Conservation (phyloP, 2,113 vertebrate species). For the Motacilla alba region DNA sequence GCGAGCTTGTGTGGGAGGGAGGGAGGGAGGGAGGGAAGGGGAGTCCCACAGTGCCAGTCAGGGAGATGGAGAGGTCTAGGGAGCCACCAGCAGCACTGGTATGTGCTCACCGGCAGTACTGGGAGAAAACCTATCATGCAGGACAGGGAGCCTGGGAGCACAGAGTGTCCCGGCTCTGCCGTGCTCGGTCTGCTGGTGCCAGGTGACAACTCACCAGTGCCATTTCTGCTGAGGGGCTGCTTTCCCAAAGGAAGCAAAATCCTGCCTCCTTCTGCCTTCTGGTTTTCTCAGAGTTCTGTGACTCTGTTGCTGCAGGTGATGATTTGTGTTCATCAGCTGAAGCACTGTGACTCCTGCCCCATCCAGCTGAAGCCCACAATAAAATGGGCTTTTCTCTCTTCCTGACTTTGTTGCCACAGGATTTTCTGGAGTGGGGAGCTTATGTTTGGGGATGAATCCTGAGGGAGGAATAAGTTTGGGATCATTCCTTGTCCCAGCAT, state of each 20-base stretch:
- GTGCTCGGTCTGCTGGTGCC: neutral
- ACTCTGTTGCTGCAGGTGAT: neutral
- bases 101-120: rapidly evolving
- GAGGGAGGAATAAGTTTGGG: neutral
- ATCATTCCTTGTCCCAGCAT: neutral
- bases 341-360: rapidly evolving
- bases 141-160: neutral
- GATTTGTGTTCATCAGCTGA: neutral
- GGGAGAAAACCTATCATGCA: neutral
- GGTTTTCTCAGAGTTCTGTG: neutral
- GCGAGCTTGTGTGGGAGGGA: neutral
- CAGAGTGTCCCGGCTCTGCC: neutral
- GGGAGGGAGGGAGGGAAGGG: neutral
- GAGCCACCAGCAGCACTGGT: neutral
- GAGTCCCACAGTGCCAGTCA: neutral
- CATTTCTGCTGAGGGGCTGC: neutral
- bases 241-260: neutral
- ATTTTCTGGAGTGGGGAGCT: neutral
- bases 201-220: neutral
- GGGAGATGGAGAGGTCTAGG: neutral
- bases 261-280: neutral
- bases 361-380: neutral
- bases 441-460: neutral
- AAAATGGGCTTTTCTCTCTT: neutral
- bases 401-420: neutral